Percentiles rank a stretch among this genome's conserved stretches.
These are phyloP conservation scores for Acholoe squamosa DNA, from an alignment of 2,888 invertebrate genomes.

Conservation along the genomic window DNA sequence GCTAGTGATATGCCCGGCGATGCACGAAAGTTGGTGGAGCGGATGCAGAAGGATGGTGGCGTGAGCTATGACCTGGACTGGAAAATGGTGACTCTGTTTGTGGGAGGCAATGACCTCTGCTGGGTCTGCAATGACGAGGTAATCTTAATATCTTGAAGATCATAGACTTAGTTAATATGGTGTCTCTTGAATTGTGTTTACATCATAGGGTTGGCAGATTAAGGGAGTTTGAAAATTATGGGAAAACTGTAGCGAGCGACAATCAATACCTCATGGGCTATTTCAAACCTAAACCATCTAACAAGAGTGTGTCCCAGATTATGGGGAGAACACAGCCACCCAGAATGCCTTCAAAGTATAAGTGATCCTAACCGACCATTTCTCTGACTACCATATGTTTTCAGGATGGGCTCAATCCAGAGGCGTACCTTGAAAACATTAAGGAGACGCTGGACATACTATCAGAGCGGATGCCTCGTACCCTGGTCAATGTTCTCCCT, in stretches of 20 bases:
- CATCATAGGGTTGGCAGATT: too few species aligned
- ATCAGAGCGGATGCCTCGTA: slow-evolving; percentile 77
- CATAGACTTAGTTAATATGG: neutral
- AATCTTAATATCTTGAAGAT: neutral
- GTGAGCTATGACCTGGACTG: slow-evolving; percentile 73
- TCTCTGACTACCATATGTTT: too few species aligned
- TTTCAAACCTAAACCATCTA: too few species aligned
- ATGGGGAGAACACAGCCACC: too few species aligned
- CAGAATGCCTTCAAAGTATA: too few species aligned
- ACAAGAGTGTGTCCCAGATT: too few species aligned
- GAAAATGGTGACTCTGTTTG: slow-evolving; percentile 80
- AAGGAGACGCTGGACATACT: slow-evolving; percentile 78
- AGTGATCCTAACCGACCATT: too few species aligned
- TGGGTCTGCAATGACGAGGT: slow-evolving; percentile 75
- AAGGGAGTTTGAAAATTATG: too few species aligned
- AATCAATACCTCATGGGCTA: too few species aligned
- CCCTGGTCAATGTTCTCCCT: slow-evolving; percentile 81
- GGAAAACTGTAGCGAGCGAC: too few species aligned
- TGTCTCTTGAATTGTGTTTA: too few species aligned
- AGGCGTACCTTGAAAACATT: slow-evolving; percentile 70
- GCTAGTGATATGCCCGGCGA: slow-evolving; percentile 50
- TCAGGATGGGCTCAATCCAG: neutral
- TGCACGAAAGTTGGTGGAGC: neutral
- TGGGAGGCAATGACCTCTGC: slow-evolving; percentile 80
- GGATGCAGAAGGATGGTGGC: neutral